Conservation (phyloP, 2,113 vertebrate genomes). For the Poeciliopsis turrubarensis region DNA sequence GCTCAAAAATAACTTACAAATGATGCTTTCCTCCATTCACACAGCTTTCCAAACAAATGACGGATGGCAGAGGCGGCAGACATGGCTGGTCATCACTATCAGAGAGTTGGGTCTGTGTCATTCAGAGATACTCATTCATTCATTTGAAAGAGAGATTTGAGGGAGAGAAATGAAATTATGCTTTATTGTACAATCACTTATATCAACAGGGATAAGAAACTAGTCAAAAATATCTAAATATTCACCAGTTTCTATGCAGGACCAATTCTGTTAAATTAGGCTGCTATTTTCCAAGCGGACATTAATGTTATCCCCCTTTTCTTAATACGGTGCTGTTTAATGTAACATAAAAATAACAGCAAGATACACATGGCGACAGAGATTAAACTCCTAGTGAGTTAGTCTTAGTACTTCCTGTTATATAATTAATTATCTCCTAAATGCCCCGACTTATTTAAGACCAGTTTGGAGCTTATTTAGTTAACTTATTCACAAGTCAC, state of each 20-base stretch:
- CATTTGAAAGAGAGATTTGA: background rate
- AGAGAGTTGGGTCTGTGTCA: too few relatives aligned
- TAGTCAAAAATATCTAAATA: background rate
- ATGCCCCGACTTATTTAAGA: background rate
- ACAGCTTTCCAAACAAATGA: background rate
- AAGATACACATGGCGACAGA: conserved; percentile 46
- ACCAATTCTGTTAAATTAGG: background rate
- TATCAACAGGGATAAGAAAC: background rate
- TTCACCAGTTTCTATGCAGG: background rate
- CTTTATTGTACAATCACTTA: background rate
- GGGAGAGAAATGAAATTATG: background rate
- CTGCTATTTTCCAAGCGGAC: background rate
- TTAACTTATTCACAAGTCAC: background rate
- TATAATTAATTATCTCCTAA: background rate
- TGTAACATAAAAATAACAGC: conserved; percentile 77
- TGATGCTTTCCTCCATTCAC: background rate
- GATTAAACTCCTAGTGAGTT: conserved; percentile 67
- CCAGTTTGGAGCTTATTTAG: background rate
- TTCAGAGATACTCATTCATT: background rate
- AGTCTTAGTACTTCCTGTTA: conserved; percentile 80
- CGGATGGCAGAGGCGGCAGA: too few relatives aligned
- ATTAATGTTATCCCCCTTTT: background rate
- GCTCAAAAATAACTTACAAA: background rate
- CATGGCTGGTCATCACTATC: too few relatives aligned
- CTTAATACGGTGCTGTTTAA: conserved; percentile 67